These are phyloP conservation scores for Lumbricus terrestris DNA, from an alignment of 2,888 invertebrate genomes.

Conservation along the genomic window DNA sequence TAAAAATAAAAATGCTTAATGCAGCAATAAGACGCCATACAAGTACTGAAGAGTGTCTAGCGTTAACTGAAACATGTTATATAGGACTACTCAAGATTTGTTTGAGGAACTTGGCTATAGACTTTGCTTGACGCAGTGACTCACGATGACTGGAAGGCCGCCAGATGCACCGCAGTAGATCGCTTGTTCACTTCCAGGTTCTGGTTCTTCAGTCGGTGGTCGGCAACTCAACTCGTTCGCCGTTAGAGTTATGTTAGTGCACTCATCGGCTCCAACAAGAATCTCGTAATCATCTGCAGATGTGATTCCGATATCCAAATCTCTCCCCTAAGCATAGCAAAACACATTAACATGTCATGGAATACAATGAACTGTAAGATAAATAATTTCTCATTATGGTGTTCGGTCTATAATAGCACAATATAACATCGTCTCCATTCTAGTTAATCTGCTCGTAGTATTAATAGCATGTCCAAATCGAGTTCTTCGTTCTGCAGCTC, in stretches of 20 bases:
- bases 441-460: no score
- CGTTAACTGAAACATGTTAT: background rate
- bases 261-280: background rate
- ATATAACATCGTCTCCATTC: no score
- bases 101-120: no score
- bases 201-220: conserved; percentile 3
- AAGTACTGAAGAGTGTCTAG: no score
- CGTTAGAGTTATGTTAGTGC: background rate
- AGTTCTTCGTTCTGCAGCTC: no score
- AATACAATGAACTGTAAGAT: no score
- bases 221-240: background rate
- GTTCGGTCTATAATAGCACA: no score
- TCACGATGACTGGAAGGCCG: background rate
- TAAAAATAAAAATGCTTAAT: no score
- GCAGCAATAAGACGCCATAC: no score
- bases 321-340: background rate
- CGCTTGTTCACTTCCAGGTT: background rate
- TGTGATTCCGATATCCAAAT: background rate
- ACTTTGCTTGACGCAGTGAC: background rate
- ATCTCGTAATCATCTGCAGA: background rate
- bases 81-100: background rate
- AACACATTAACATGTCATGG: background rate
- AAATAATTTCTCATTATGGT: no score
- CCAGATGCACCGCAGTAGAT: background rate
- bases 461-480: no score